A percentile compares a stretch with the other conserved stretches of the same genome.
Evolutionary conservation across 2,797 vertebrate species (phyloP).

Genomic region (Petrocephalus schoutedeni): DNA sequence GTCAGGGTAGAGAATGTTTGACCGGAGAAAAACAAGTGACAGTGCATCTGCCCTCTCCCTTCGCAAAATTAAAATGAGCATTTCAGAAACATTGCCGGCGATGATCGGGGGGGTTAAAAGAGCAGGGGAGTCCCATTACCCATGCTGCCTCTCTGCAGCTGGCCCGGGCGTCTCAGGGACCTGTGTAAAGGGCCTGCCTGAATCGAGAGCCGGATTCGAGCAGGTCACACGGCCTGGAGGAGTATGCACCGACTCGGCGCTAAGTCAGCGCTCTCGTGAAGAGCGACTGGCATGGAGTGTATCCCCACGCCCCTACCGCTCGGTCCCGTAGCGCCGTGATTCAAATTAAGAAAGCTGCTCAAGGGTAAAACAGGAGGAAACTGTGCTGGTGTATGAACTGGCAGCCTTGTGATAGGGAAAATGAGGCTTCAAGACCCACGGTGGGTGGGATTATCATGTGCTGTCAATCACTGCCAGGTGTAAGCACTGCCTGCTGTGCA

Average conservation of each 20-base stretch:
- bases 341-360: constrained; percentile 14
- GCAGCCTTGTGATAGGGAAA: constrained; percentile 10
- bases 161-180: not conserved
- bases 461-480: not conserved
- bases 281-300: not conserved
- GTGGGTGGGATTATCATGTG: constrained; percentile 6
- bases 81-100: not conserved
- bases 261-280: not conserved
- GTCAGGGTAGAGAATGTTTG: not conserved
- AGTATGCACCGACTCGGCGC: not conserved
- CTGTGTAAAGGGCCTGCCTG: not conserved
- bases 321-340: not conserved
- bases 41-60: not conserved
- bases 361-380: not conserved
- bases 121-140: not conserved
- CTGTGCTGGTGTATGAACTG: not conserved
- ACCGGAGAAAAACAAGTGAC: not conserved
- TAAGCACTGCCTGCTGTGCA: constrained; percentile 1
- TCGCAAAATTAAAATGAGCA: not conserved
- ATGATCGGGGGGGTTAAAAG: not conserved
- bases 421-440: constrained; percentile 9
- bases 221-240: not conserved
- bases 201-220: not conserved
- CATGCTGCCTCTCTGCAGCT: not conserved
- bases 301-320: not conserved